phyloP scores from a whole-genome alignment of 2,888 invertebrate species.

The Ptilodon capucinus region DNA sequence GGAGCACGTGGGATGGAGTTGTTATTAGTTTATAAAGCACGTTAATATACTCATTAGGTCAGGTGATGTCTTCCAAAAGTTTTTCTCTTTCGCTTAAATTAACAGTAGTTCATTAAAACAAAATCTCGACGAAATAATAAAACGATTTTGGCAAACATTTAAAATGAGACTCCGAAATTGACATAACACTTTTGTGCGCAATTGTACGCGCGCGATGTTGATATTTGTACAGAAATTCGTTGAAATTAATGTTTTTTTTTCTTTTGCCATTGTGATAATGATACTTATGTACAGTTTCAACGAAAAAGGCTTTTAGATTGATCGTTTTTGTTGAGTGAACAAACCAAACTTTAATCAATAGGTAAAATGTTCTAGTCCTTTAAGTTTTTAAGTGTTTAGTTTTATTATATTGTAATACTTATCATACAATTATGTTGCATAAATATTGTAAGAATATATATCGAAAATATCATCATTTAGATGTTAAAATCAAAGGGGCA shows the following conservation, averaged over 20 bases:
- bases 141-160: background rate
- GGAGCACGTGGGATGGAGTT: constrained; percentile 27
- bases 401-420: background rate
- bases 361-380: background rate
- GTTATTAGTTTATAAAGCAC: constrained; percentile 18
- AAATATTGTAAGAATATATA: background rate
- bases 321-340: background rate
- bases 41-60: constrained; percentile 32
- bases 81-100: constrained; percentile 1
- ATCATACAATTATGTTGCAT: background rate
- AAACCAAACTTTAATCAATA: background rate
- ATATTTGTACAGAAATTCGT: no score
- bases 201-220: background rate
- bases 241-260: no score
- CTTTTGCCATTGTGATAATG: no score
- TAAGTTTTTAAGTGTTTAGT: background rate
- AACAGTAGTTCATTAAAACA: no score
- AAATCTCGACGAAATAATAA: no score
- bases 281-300: background rate
- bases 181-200: background rate
- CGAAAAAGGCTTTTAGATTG: background rate
- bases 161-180: background rate
- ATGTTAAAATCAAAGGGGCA: background rate
- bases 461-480: background rate
- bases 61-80: constrained; percentile 51